Conservation (phyloP, 2,113 vertebrate species). For the Lepus timidus region DNA sequence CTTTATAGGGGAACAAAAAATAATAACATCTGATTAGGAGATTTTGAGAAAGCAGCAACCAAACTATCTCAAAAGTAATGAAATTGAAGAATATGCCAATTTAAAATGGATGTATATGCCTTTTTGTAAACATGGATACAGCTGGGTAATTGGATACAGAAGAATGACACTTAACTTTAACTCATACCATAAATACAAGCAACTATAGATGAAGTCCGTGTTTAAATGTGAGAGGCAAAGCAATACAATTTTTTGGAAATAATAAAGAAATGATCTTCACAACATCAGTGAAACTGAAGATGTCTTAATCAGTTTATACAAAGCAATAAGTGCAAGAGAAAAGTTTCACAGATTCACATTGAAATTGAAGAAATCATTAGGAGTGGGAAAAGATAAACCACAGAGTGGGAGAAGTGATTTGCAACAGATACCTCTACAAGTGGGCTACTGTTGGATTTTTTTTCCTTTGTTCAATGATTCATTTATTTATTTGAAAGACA, state of each 20-base stretch:
- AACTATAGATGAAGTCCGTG: background rate
- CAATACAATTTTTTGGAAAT: background rate
- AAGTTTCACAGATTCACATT: background rate
- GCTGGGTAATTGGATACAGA: background rate
- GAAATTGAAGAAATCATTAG: background rate
- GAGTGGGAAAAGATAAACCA: background rate
- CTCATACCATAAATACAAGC: background rate
- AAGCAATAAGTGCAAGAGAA: background rate
- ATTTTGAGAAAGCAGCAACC: background rate
- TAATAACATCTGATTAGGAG: background rate
- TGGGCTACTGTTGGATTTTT: background rate
- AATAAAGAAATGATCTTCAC: background rate
- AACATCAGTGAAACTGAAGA: background rate
- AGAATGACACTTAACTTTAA: background rate
- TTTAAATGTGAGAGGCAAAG: background rate
- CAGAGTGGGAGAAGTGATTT: background rate
- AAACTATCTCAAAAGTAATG: background rate
- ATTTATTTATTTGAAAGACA: too few relatives aligned
- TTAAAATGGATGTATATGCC: background rate
- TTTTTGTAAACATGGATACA: background rate
- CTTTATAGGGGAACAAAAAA: too few relatives aligned
- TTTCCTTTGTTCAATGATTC: too few relatives aligned
- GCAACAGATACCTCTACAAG: background rate
- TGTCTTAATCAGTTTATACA: background rate
- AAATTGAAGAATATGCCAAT: background rate